These are phyloP conservation scores for Arctocebus calabarensis DNA, from an alignment of 2,797 vertebrate genomes.

Conservation along the genomic window DNA sequence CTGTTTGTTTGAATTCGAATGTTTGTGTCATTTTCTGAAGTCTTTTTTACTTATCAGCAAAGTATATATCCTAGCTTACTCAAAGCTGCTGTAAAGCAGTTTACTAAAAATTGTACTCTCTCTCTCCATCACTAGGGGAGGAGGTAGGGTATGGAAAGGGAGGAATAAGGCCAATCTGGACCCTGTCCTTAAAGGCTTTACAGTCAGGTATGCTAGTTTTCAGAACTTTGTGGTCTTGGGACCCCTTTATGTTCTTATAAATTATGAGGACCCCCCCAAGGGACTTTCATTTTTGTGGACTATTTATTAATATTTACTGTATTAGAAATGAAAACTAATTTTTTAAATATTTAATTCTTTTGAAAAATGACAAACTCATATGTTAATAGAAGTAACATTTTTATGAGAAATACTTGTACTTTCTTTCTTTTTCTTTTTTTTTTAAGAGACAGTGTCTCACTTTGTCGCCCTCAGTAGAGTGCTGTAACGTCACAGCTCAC, in stretches of 20 bases:
- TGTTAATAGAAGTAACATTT: constrained; percentile 17
- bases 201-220: background rate
- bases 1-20: background rate
- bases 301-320: background rate
- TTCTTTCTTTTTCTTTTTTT: background rate
- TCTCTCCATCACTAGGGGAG: background rate
- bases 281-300: background rate
- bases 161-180: background rate
- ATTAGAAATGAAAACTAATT: background rate
- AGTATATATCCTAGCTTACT: background rate
- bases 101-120: background rate
- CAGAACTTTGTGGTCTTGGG: background rate
- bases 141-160: rapidly evolving
- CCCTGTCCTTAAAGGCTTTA: background rate
- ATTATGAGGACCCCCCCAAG: background rate
- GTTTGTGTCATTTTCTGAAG: background rate
- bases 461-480: no score
- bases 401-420: background rate
- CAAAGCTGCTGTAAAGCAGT: background rate
- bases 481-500: no score
- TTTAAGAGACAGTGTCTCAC: no score
- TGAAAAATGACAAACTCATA: background rate
- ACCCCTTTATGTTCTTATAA: background rate
- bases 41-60: background rate
- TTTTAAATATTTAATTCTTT: background rate